phyloP scores from a whole-genome alignment of 2,888 invertebrate species.

The Neoaliturus tenellus region DNA sequence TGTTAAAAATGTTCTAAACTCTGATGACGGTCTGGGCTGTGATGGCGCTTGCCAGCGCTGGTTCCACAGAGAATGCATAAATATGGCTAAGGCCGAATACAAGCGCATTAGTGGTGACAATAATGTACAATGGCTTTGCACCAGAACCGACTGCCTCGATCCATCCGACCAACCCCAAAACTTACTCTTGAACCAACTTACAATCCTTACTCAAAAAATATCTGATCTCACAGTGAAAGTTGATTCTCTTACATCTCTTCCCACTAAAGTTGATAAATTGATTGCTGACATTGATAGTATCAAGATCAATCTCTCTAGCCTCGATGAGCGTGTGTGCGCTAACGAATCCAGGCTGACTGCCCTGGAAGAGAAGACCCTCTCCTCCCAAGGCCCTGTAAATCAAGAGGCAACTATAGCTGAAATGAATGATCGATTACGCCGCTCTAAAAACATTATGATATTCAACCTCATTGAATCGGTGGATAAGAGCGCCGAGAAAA shows the following conservation, averaged over 20 bases:
- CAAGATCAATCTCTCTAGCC: neutral
- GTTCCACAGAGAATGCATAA: no score
- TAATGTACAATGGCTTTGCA: neutral
- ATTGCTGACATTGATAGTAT: neutral
- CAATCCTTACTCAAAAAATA: neutral
- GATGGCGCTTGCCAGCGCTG: no score
- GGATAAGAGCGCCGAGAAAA: neutral
- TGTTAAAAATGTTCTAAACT: no score
- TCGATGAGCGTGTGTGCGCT: neutral
- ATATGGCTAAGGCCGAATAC: neutral
- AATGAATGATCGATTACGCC: neutral
- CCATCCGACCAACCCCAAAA: neutral
- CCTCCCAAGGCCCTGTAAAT: neutral
- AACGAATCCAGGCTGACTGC: neutral
- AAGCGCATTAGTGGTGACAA: neutral
- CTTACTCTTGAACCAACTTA: neutral
- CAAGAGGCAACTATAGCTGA: neutral
- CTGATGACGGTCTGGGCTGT: no score
- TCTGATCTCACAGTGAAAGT: neutral
- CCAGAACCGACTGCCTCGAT: neutral
- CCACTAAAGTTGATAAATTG: neutral
- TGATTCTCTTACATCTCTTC: neutral
- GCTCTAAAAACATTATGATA: conserved; percentile 4
- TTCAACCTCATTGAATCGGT: neutral
- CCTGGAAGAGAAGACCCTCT: neutral